These are phyloP conservation scores for Malurus elegans DNA, from an alignment of 2,113 vertebrate genomes.

Conservation along the genomic window DNA sequence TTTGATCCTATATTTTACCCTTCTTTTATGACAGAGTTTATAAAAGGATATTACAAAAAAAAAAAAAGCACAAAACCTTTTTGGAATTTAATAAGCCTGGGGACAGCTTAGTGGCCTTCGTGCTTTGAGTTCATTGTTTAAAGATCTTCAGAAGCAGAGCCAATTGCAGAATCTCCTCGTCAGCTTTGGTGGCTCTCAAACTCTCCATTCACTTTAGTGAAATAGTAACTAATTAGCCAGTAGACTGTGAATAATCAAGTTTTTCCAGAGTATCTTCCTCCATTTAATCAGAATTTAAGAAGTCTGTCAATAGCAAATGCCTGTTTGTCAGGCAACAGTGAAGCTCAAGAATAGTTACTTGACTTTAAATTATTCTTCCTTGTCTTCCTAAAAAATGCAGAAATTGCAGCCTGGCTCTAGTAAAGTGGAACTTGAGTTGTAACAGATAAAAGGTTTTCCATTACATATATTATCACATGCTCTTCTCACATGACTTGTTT, in stretches of 20 bases:
- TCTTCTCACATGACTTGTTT: not conserved
- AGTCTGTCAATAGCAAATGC: not conserved
- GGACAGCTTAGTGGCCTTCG: not conserved
- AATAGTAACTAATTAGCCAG: not conserved
- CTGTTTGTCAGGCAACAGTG: not conserved
- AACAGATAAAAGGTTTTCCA: not conserved
- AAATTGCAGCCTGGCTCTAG: not conserved
- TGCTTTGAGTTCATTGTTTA: not conserved
- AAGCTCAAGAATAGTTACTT: not conserved
- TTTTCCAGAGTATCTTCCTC: not conserved
- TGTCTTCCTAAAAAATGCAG: not conserved
- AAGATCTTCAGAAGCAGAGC: not conserved
- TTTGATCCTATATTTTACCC: not conserved
- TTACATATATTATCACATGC: not conserved
- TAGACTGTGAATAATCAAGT: not conserved
- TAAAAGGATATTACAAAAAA: not conserved
- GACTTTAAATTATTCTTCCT: not conserved
- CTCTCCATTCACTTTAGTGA: not conserved
- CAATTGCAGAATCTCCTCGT: not conserved
- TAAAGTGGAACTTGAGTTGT: not conserved
- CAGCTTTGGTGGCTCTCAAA: not conserved
- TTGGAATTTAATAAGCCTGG: not conserved
- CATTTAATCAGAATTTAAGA: not conserved
- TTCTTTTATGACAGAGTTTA: not conserved
- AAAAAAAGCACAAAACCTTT: not conserved